A percentile compares a stretch with the other conserved stretches of the same genome.
These are phyloP conservation scores for Pediacus dermestoides DNA, from an alignment of 2,888 invertebrate genomes.

Conservation along the genomic window DNA sequence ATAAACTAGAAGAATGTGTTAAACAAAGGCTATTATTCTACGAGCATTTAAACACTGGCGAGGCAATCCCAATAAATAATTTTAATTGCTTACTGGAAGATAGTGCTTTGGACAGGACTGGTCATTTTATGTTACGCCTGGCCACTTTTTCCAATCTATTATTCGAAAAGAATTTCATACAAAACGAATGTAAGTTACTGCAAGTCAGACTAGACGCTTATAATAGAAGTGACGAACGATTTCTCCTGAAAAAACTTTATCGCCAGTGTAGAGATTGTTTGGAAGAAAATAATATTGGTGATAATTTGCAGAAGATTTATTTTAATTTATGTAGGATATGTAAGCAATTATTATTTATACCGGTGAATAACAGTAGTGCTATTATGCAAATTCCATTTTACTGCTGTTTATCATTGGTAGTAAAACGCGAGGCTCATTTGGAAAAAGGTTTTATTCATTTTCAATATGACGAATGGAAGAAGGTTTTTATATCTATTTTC, in stretches of 20 bases:
- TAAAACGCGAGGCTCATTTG: slow-evolving; percentile 54
- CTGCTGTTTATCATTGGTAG: slow-evolving; percentile 55
- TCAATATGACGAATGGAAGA: slow-evolving; percentile 58
- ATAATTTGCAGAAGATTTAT: slow-evolving; percentile 13
- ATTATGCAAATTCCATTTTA: slow-evolving; percentile 59
- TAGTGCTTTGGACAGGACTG: slow-evolving; percentile 57
- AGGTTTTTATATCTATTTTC: slow-evolving; percentile 52
- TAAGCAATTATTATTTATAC: slow-evolving; percentile 28
- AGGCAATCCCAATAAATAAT: slow-evolving; percentile 39
- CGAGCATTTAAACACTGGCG: slow-evolving; percentile 40
- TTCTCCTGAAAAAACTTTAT: slow-evolving; percentile 23
- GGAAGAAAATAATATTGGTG: slow-evolving; percentile 12
- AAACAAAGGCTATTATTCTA: slow-evolving; percentile 54
- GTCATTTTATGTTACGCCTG: slow-evolving; percentile 57
- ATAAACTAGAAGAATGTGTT: slow-evolving; percentile 55
- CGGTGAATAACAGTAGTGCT: too few relatives aligned
- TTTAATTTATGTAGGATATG: slow-evolving; percentile 13
- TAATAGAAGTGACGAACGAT: slow-evolving; percentile 14
- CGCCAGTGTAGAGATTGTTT: slow-evolving; percentile 23
- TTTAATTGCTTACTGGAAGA: slow-evolving; percentile 58
- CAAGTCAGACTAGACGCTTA: slow-evolving; percentile 25
- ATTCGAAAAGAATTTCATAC: slow-evolving; percentile 43
- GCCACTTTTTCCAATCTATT: slow-evolving; percentile 42
- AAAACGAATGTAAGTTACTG: slow-evolving; percentile 22
- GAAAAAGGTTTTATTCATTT: slow-evolving; percentile 53